Evolutionary conservation across 2,113 vertebrate species (phyloP).

Genomic region (Capreolus pygargus): DNA sequence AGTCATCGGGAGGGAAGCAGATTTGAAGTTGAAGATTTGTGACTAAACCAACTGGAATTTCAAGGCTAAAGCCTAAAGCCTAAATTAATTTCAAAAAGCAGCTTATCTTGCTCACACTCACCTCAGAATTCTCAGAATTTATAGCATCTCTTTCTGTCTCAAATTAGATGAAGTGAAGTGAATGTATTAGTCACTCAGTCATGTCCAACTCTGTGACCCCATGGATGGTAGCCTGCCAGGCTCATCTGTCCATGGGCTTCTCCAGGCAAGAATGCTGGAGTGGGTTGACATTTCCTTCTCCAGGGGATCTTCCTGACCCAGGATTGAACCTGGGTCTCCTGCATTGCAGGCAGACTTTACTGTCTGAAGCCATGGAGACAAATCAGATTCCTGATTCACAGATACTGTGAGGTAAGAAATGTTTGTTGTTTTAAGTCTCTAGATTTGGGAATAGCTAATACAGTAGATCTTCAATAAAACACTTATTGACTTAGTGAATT

Average conservation of each 20-base stretch:
- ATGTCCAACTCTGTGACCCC: neutral
- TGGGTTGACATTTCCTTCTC: neutral
- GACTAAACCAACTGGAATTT: constrained; percentile 54
- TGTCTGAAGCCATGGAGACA: neutral
- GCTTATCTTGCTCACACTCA: constrained; percentile 44
- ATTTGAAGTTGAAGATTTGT: constrained; percentile 36
- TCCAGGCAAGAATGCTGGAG: neutral
- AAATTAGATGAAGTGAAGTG: neutral
- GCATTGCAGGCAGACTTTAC: neutral
- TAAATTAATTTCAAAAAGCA: constrained; percentile 59
- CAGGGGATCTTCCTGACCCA: neutral
- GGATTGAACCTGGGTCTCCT: neutral
- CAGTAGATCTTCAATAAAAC: neutral
- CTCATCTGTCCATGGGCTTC: neutral
- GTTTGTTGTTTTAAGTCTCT: neutral
- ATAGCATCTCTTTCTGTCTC: constrained; percentile 3
- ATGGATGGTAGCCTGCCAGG: neutral
- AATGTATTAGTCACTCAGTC: neutral
- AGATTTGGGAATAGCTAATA: neutral
- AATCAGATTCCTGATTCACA: neutral
- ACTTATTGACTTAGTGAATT: neutral
- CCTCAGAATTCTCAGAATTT: constrained; percentile 28
- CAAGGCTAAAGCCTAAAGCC: constrained; percentile 9
- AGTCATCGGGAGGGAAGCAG: constrained; percentile 13
- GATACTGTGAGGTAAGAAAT: neutral